A percentile compares a stretch with the other conserved stretches of the same genome.
phyloP scores from a whole-genome alignment of 2,888 invertebrate genomes.

The Tenodera sinensis region DNA sequence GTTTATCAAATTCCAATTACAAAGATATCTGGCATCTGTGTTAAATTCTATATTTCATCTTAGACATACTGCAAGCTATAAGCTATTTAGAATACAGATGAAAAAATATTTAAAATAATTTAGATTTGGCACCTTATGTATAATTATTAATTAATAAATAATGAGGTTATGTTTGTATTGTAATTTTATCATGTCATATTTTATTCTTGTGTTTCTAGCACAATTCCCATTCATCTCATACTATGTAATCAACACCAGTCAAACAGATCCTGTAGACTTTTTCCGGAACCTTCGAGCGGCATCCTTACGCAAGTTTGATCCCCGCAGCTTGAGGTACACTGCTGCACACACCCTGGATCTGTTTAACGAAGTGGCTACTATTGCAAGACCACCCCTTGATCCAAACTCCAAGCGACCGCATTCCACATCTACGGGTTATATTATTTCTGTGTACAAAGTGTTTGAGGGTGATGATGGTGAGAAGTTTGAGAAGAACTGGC shows the following conservation, averaged over 20 bases:
- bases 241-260: constrained; percentile 83
- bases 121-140: too few species aligned
- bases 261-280: constrained; percentile 80
- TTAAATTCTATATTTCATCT: too few species aligned
- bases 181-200: neutral
- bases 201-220: constrained; percentile 50
- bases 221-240: constrained; percentile 91
- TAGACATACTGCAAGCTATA: too few species aligned
- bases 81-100: too few species aligned
- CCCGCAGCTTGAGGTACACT: constrained; percentile 73
- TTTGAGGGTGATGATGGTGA: constrained; percentile 93
- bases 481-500: constrained; percentile 89
- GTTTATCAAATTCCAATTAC: too few species aligned
- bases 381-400: constrained; percentile 81
- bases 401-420: constrained; percentile 69
- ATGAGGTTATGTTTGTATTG: too few species aligned
- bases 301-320: constrained; percentile 82
- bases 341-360: constrained; percentile 84
- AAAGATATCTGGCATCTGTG: too few species aligned
- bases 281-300: constrained; percentile 81
- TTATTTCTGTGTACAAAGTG: constrained; percentile 90
- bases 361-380: constrained; percentile 87
- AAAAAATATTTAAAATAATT: too few species aligned
- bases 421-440: constrained; percentile 80
- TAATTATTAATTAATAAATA: too few species aligned